Conservation (phyloP, 1,140 invertebrate genomes). For the Nebria ingens region DNA sequence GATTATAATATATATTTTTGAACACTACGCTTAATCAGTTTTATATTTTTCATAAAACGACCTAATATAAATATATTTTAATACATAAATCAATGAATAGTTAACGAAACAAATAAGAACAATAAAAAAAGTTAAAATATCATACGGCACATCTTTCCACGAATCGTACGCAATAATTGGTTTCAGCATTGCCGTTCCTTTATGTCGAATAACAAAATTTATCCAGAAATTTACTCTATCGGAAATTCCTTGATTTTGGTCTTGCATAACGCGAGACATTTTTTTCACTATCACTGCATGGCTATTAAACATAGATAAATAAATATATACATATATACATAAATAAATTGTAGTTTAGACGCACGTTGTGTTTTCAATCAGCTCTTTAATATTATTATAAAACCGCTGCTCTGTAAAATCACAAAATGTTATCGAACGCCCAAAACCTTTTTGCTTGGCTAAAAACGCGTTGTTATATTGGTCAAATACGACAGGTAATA, state of each 20-base stretch:
- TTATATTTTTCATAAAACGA: too few relatives aligned
- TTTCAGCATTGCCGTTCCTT: neutral
- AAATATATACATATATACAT: neutral
- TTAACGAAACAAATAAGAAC: neutral
- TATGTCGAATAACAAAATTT: slow-evolving; percentile 1
- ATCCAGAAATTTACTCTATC: neutral
- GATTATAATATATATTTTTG: too few relatives aligned
- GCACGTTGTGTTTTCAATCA: neutral
- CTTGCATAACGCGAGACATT: neutral
- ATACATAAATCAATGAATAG: too few relatives aligned
- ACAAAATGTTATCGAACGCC: neutral
- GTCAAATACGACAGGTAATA: neutral
- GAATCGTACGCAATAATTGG: neutral
- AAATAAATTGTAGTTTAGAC: neutral
- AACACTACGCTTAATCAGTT: too few relatives aligned
- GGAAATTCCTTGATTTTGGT: neutral
- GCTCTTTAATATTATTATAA: neutral
- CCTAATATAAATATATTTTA: too few relatives aligned
- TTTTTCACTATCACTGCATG: neutral
- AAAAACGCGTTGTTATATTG: neutral
- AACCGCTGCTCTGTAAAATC: neutral
- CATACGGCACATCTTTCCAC: neutral
- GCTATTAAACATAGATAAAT: neutral
- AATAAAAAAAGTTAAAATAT: neutral
- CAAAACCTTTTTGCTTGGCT: neutral